Evolutionary conservation across 2,797 vertebrate species (phyloP).

Genomic region (Danio jaintianensis): DNA sequence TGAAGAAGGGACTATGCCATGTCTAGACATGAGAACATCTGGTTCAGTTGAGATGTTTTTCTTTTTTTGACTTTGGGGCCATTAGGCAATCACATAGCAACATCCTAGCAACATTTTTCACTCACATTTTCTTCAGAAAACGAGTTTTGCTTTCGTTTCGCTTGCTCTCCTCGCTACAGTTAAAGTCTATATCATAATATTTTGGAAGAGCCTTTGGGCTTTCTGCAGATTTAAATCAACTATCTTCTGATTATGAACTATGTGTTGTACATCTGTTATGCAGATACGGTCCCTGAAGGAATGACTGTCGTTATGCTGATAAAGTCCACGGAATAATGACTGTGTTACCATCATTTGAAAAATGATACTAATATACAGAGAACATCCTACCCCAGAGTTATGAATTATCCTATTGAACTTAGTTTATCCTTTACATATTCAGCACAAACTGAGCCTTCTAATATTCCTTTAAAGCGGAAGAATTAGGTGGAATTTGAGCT

Average conservation of each 20-base stretch:
- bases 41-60: no score
- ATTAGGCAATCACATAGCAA: background rate
- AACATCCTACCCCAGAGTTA: slow-evolving; percentile 34
- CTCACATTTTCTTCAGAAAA: slow-evolving; percentile 5
- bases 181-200: background rate
- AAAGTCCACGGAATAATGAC: slow-evolving; percentile 21
- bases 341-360: slow-evolving; percentile 43
- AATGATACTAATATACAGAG: slow-evolving; percentile 38
- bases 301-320: slow-evolving; percentile 29
- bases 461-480: slow-evolving; percentile 52
- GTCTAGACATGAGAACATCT: no score
- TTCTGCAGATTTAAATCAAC: slow-evolving; percentile 20
- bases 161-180: background rate
- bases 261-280: slow-evolving; percentile 25
- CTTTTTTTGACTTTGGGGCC: background rate
- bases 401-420: slow-evolving; percentile 52
- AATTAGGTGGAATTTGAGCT: slow-evolving; percentile 60
- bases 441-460: slow-evolving; percentile 47
- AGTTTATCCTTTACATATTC: slow-evolving; percentile 48
- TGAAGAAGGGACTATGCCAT: no score
- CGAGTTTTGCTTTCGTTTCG: background rate
- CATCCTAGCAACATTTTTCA: background rate
- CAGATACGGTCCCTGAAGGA: slow-evolving; percentile 22
- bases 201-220: slow-evolving; percentile 22
- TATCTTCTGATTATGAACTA: slow-evolving; percentile 16